Base-by-base conservation (phyloP, 2,888 invertebrate genomes). In the Eristalis arbustorum region DNA sequence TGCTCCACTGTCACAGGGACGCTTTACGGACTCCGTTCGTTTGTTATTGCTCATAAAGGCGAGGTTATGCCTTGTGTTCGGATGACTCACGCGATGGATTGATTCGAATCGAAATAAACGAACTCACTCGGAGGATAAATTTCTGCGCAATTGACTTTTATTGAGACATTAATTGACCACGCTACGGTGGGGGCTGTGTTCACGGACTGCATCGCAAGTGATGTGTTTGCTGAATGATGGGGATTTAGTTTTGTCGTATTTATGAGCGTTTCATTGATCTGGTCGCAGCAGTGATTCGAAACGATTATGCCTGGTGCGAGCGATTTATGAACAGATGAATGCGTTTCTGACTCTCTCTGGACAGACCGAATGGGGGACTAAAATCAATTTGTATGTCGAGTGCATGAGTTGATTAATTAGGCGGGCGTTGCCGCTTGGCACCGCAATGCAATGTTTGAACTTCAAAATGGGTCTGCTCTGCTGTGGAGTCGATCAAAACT, bases 101-200 rank as follows among this genome's bases (percentile, higher is more conserved):
- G 62, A 75, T 75, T 57, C 57, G 59, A 42, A 64, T 42, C 23
- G 31, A 31, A 37, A 64, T 64, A 64, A 64, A 34, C 25, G 59
- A 59, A 23, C 25, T 25, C 49, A 8, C 49, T 49, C 18, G 49
- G 49, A 49, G 49, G 49, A 49, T 25, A 23, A 25, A 28, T 59
- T 66, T 66, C 61, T 67, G 34, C 25, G 59, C 66, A 76, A 76
- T 67, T 76, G 75, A 67, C 49, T 68, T 76, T 76, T 68, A 76
- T 61, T 62, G n/a, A 2, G n/a, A 34, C 22, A 23, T 31, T 34
- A 68, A 76, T 42, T 61, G 67, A n/a, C 67, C 66, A 13, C 22
- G 3, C 22, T 13, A 25, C 1, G 13, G 1, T 10, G 42, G 61
- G 59, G 42, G 59, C 22, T 59, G 28, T 59, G 64, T 59, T 66